Percentiles rank a stretch among this genome's conserved stretches.
Evolutionary conservation across 2,113 vertebrate genomes (phyloP).

Genomic region (Psophia crepitans): DNA sequence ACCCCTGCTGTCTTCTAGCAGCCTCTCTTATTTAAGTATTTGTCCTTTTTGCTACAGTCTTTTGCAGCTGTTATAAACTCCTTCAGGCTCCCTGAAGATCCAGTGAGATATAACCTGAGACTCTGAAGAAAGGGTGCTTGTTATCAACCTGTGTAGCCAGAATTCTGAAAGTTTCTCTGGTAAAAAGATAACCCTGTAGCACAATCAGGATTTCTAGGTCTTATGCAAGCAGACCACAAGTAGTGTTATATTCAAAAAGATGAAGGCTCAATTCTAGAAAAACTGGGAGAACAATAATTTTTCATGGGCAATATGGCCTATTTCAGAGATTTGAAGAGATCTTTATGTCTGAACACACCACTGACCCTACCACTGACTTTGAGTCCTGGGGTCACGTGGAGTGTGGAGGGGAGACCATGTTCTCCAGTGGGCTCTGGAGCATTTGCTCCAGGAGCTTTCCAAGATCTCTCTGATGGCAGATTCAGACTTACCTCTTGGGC

Average conservation of each 20-base stretch:
- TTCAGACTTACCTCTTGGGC: background rate
- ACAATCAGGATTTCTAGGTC: background rate
- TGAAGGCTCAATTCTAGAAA: background rate
- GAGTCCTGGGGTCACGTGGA: background rate
- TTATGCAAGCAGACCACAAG: background rate
- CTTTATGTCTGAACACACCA: background rate
- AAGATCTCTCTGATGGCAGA: background rate
- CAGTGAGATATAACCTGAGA: background rate
- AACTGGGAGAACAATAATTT: background rate
- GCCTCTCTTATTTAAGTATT: background rate
- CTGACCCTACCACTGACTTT: background rate
- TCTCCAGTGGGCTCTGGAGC: background rate
- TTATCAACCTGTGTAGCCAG: background rate
- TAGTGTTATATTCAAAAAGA: background rate
- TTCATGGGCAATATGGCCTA: background rate
- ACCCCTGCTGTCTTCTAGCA: background rate
- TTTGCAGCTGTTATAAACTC: background rate
- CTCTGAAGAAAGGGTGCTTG: background rate
- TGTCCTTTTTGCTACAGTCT: background rate
- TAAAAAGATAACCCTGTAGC: background rate
- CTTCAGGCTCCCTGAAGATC: background rate
- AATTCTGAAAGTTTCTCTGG: background rate
- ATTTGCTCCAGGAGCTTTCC: background rate
- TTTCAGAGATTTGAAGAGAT: background rate
- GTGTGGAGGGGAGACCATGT: background rate